Evolutionary conservation across 2,888 invertebrate species (phyloP), one percentile per base, ranked within the genome.

Genomic region (Drymonia ruficornis): DNA sequence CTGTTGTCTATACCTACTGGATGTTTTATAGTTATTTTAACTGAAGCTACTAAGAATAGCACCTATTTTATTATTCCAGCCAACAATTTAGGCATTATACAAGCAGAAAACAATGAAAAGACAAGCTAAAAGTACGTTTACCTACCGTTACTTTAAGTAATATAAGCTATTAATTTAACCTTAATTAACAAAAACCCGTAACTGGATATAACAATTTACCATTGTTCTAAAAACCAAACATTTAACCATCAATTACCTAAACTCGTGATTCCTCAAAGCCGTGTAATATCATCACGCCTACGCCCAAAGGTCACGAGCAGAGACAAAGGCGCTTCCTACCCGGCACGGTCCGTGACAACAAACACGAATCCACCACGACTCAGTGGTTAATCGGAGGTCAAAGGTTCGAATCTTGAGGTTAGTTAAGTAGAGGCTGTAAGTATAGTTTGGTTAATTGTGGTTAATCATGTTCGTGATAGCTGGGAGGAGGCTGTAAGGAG

Each of bases 351-450:
- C 56, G 52, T 55, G 55, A 65, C 64, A 67, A 55, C 63, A 54
- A 52, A 51, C 56, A 56, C 56, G 63, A 56, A 38, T 48, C 49
- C 53, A 44, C 65, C 67, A 67, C 56, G 56, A 59, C 51, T 47
- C 34, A 34, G 34, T 59, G 56, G 50, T 56, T 63, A 56, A 4
- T 47, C 9, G 47, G 47, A 47, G 47, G 47, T 34, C 13, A 34
- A 18, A 47, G 16, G 47, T 31, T 47, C 11, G 5, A 18, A 34
- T 9, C 34, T 47, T 34, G 34, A 34, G 45, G 15, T 34, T 46
- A 15, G 31, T 19, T 28, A 45, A 45, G n/a, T n/a, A n/a, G n/a
- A 13, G 13, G n/a, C n/a, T 36, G n/a, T 36, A 36, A 36, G n/a
- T 36, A n/a, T 5, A 7, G 0, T 36, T 6, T 31, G 31, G 31